A percentile compares a stretch with the other conserved stretches of the same genome.
Evolutionary conservation across 2,113 vertebrate species (phyloP).

Genomic region (Anguilla japonica): DNA sequence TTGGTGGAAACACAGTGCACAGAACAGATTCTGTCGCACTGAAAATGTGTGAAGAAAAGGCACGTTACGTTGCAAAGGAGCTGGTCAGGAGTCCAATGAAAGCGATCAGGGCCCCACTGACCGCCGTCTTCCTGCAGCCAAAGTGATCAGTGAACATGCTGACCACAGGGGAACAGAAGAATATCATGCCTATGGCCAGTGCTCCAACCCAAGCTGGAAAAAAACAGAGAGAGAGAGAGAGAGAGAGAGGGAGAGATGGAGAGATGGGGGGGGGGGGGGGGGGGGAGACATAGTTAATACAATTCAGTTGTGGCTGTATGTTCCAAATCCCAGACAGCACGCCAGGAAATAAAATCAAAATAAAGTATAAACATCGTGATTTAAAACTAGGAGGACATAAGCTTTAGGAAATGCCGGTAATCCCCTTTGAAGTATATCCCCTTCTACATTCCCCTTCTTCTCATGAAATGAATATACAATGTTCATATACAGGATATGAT

Average conservation of each 20-base stretch:
- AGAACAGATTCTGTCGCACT: background rate
- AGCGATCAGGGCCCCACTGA: conserved; percentile 82
- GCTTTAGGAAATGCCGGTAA: background rate
- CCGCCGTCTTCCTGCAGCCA: conserved; percentile 90
- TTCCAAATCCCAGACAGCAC: background rate
- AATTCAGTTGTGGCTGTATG: background rate
- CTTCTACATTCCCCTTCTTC: background rate
- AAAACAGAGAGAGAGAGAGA: conserved; percentile 38
- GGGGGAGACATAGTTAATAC: background rate
- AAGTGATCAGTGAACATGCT: conserved; percentile 98
- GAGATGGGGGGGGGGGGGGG: no score
- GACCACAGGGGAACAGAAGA: conserved; percentile 97
- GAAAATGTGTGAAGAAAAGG: background rate
- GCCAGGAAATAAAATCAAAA: background rate
- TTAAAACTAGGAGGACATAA: background rate
- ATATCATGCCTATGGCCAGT: conserved; percentile 97
- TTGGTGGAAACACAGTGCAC: background rate
- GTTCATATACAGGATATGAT: no score
- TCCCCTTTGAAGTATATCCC: background rate
- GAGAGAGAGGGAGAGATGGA: conserved; percentile 30
- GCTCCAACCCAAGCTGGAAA: conserved; percentile 91
- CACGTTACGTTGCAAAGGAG: conserved; percentile 92
- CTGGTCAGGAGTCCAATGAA: conserved; percentile 90
- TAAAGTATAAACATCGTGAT: background rate
- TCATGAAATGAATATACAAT: no score